Conservation (phyloP, 2,888 invertebrate species). For the Dicranocentrus wangi region DNA sequence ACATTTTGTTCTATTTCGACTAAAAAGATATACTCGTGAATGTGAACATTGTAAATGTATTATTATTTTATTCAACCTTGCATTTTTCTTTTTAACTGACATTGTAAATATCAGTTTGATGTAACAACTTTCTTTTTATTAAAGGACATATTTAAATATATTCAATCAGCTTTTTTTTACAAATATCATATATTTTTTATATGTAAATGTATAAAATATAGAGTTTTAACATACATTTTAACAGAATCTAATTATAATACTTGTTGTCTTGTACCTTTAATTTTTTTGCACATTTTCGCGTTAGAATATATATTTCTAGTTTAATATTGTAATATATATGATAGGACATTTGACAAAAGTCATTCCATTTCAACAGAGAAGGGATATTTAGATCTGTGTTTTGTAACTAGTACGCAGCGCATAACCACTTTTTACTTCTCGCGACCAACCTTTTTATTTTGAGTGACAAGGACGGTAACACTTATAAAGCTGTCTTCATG, state of each 20-base stretch:
- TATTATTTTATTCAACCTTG: conserved; percentile 20
- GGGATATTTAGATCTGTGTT: neutral
- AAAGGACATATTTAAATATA: conserved; percentile 10
- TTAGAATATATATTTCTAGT: no score
- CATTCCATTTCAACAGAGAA: conserved; percentile 8
- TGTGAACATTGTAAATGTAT: conserved; percentile 33
- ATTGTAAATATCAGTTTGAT: conserved; percentile 38
- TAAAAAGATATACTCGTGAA: conserved; percentile 50
- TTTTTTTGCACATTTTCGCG: conserved; percentile 6
- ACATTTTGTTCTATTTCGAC: conserved; percentile 2
- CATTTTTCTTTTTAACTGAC: conserved; percentile 26
- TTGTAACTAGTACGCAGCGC: neutral
- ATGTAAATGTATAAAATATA: neutral
- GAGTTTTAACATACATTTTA: conserved; percentile 18
- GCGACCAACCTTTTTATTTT: conserved; percentile 6
- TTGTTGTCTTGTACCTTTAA: conserved; percentile 1
- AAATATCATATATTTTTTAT: conserved; percentile 15
- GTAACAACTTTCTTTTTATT: conserved; percentile 17
- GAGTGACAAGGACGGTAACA: conserved; percentile 56
- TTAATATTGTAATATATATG: conserved; percentile 7
- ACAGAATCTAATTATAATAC: conserved; percentile 14
- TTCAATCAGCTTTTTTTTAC: conserved; percentile 35
- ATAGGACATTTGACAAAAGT: neutral
- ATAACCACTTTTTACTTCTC: neutral
- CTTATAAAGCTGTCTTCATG: conserved; percentile 61